Conservation (phyloP, 2,797 vertebrate species). For the Tachyglossus aculeatus region DNA sequence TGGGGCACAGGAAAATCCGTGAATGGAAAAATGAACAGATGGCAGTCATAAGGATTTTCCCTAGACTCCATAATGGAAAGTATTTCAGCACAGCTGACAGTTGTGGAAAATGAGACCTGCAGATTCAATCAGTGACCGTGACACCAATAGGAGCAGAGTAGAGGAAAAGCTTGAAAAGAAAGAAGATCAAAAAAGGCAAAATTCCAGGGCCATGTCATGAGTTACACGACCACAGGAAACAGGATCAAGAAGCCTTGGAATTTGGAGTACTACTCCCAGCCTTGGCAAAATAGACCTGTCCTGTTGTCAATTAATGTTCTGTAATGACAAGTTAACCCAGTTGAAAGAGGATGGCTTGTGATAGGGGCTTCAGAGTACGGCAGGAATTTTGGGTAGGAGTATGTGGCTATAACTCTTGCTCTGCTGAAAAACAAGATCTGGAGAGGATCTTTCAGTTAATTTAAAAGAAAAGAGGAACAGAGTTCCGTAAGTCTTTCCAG, state of each 20-base stretch:
- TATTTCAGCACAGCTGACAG: not conserved
- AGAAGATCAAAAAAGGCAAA: conserved; percentile 4
- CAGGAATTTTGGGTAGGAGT: not conserved
- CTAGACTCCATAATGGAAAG: not conserved
- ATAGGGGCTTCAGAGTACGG: not conserved
- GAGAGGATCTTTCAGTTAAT: not conserved
- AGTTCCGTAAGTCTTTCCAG: too few species aligned
- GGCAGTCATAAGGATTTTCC: not conserved
- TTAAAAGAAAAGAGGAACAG: not conserved
- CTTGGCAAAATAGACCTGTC: not conserved
- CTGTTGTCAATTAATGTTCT: not conserved
- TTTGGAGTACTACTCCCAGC: not conserved
- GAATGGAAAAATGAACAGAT: not conserved
- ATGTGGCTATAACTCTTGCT: not conserved
- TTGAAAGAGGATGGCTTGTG: too few species aligned
- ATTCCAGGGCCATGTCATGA: not conserved
- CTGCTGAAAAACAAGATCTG: not conserved
- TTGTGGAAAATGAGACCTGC: not conserved
- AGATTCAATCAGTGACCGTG: not conserved
- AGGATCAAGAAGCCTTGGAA: not conserved
- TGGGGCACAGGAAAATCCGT: not conserved
- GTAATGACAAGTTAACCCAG: not conserved
- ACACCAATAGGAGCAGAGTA: not conserved
- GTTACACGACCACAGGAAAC: not conserved
- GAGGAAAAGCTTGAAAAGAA: not conserved